Evolutionary conservation across 1,140 invertebrate genomes (phyloP).

Genomic region (Pteromalus puparum): DNA sequence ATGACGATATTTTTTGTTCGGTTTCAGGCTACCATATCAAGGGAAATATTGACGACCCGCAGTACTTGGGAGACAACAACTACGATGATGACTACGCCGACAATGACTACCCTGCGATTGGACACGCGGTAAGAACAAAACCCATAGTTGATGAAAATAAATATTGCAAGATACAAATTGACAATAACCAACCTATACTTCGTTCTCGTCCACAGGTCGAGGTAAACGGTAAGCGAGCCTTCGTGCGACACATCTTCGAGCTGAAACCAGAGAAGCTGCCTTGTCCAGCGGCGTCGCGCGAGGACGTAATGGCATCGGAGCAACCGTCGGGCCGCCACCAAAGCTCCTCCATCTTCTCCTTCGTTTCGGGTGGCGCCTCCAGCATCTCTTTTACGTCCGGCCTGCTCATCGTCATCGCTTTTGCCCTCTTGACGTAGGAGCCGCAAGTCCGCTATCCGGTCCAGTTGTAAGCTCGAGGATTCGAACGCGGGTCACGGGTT

Average conservation of each 20-base stretch:
- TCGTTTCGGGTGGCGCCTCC: constrained; percentile 47
- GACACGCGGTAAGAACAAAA: constrained; percentile 20
- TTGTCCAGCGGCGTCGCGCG: constrained; percentile 77
- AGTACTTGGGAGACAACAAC: constrained; percentile 47
- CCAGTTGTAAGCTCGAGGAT: background rate
- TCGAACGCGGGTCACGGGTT: background rate
- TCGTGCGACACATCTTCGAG: constrained; percentile 76
- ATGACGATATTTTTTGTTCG: background rate
- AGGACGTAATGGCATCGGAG: constrained; percentile 73
- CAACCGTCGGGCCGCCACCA: constrained; percentile 69
- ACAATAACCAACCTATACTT: too few species aligned
- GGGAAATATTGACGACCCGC: background rate
- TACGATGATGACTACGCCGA: constrained; percentile 63
- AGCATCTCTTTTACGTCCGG: constrained; percentile 44
- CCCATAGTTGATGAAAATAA: too few species aligned
- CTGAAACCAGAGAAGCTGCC: constrained; percentile 81
- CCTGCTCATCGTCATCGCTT: constrained; percentile 53
- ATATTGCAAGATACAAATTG: too few species aligned
- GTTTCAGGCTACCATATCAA: constrained; percentile 12
- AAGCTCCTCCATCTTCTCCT: constrained; percentile 64
- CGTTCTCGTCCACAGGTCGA: constrained; percentile 57
- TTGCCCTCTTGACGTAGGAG: constrained; percentile 44
- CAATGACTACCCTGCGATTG: constrained; percentile 48
- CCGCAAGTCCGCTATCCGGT: background rate
- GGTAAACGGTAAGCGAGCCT: constrained; percentile 64